Conservation (phyloP, 2,888 invertebrate species). For the Nomada lathburiana region DNA sequence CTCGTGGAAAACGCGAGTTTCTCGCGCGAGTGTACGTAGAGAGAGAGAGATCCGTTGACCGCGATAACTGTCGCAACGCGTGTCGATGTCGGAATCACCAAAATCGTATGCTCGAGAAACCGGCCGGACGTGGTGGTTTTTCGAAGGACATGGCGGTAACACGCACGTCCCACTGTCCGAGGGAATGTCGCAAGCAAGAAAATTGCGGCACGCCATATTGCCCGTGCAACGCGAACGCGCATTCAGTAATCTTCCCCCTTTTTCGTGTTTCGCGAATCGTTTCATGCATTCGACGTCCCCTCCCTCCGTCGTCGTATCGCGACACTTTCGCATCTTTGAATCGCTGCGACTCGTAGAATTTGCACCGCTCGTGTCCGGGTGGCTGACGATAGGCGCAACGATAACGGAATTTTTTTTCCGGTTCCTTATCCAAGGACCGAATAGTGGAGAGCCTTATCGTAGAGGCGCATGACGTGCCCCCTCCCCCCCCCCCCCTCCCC, state of each 20-base stretch:
- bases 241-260: conserved; percentile 23
- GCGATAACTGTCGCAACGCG: conserved; percentile 38
- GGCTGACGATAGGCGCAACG: conserved; percentile 70
- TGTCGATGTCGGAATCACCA: conserved; percentile 53
- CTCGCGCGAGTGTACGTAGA: conserved; percentile 6
- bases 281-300: neutral
- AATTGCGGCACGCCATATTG: conserved; percentile 33
- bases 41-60: conserved; percentile 24
- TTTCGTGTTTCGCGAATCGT: neutral
- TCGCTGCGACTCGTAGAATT: neutral
- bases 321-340: neutral
- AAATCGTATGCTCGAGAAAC: conserved; percentile 65
- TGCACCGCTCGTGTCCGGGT: conserved; percentile 16
- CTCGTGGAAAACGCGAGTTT: conserved; percentile 38
- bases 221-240: conserved; percentile 19
- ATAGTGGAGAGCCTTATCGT: conserved; percentile 77
- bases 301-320: too few species aligned
- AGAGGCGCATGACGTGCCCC: conserved; percentile 67
- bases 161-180: conserved; percentile 50
- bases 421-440: conserved; percentile 77
- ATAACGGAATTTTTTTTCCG: conserved; percentile 76
- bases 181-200: conserved; percentile 38
- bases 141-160: conserved; percentile 59
- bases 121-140: conserved; percentile 66
- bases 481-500: too few species aligned